These are phyloP conservation scores for Rafetus swinhoei DNA, from an alignment of 2,113 vertebrate genomes.

Conservation along the genomic window DNA sequence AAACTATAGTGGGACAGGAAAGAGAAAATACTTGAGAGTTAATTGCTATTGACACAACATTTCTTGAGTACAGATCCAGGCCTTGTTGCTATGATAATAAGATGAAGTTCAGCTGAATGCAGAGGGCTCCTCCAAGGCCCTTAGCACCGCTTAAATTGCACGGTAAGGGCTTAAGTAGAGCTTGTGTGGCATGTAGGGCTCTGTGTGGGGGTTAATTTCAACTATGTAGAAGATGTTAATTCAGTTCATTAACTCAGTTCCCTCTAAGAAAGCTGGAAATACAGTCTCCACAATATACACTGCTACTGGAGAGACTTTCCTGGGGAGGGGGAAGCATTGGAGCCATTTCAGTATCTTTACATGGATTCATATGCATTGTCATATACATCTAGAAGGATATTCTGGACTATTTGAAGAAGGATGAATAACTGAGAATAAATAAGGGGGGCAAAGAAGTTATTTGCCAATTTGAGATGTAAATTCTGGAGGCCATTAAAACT, in stretches of 20 bases:
- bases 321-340: conserved; percentile 54
- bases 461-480: conserved; percentile 45
- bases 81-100: neutral
- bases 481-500: conserved; percentile 29
- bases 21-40: neutral
- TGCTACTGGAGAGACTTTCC: conserved; percentile 40
- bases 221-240: neutral
- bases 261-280: conserved; percentile 62
- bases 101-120: conserved; percentile 26
- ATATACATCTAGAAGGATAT: conserved; percentile 38
- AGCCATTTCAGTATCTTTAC: conserved; percentile 63
- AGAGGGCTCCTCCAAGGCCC: conserved; percentile 5
- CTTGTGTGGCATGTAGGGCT: conserved; percentile 5
- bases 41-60: neutral
- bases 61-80: neutral
- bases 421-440: conserved; percentile 62
- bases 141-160: neutral
- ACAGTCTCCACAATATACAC: conserved; percentile 36
- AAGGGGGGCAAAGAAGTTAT: conserved; percentile 45
- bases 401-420: conserved; percentile 24
- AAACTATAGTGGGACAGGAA: neutral
- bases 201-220: neutral
- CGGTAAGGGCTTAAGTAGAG: conserved; percentile 19
- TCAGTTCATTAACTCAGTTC: conserved; percentile 67
- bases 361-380: conserved; percentile 48